Base-by-base conservation (phyloP, 2,797 vertebrate genomes). In the Aplochiton taeniatus region DNA sequence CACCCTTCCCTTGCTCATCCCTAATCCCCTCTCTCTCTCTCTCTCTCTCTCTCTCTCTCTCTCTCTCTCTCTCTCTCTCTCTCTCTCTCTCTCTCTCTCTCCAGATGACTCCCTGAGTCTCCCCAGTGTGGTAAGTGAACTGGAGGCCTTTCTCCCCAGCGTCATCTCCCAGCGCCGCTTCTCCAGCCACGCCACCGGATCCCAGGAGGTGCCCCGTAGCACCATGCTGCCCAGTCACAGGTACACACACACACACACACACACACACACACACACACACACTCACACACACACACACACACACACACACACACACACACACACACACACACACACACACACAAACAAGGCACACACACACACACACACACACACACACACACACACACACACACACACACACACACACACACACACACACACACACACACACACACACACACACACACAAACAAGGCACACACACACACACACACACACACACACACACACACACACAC, bases 111-210 rank as follows among this genome's bases (percentile, higher is more conserved):
- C 97, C 53, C 89, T 98, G 58, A 99, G 97, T 80, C 96, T 99
- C 82, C 98, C 98, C 89, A 99, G 98, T 76, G 96, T 99, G 91
- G 96, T 99, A 93, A 99, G 98, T 90, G 98, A 98, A 82, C 96
- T 98, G 2, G 98, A 98, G 89, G 93, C 94, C 69, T 97, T 95
- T 91, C 89, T 98, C 76, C 92, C 96, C 80, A 91, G 93, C 44
- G 77, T 92, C 84, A 93, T 94, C 68, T 92, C 95, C 53, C 95
- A 97, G 85, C 93, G 98, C 17, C 90, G 96, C 4, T 98, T 98
- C 90, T 98, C 96, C 90, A 98, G 96, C 89, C 96, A 99, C 61
- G 90, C 95, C 85, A 96, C 97, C 45, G 94, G 94, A 75, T 82
- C 93, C 89, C 80, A 95, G 95, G 95, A 98, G 70, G 89, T 91